Percentiles rank a stretch among this genome's conserved stretches.
phyloP scores from a whole-genome alignment of 2,797 vertebrate species.

The Geotrypetes seraphini region DNA sequence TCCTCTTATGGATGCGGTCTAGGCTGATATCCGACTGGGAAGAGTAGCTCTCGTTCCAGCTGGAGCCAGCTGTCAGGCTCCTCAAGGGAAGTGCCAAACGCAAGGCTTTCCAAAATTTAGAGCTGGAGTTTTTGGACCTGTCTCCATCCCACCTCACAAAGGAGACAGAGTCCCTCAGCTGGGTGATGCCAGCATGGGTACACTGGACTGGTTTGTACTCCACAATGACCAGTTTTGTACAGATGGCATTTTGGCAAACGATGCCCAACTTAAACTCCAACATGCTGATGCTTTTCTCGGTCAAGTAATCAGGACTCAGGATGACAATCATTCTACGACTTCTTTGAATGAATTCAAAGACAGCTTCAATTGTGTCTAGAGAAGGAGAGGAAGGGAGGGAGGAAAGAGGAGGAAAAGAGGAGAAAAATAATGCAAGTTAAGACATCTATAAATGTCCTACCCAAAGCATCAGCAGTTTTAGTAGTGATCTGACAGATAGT shows the following conservation, averaged over 20 bases:
- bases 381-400: slow-evolving; percentile 2
- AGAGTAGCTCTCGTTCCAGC: slow-evolving; percentile 83
- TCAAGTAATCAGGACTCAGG: slow-evolving; percentile 70
- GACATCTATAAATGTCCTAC: background rate
- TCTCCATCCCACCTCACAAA: slow-evolving; percentile 69
- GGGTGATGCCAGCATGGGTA: slow-evolving; percentile 56
- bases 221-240: slow-evolving; percentile 62
- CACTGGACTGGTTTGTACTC: slow-evolving; percentile 54
- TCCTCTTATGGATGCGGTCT: slow-evolving; percentile 47
- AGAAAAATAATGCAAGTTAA: background rate
- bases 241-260: slow-evolving; percentile 64
- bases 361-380: slow-evolving; percentile 65
- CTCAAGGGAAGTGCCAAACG: slow-evolving; percentile 68
- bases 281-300: slow-evolving; percentile 79
- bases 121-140: slow-evolving; percentile 54
- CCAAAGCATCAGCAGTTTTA: too few relatives aligned
- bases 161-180: slow-evolving; percentile 59
- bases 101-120: slow-evolving; percentile 78
- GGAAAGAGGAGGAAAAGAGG: background rate
- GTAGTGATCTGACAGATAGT: background rate
- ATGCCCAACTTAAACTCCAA: slow-evolving; percentile 80
- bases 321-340: slow-evolving; percentile 80
- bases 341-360: slow-evolving; percentile 73
- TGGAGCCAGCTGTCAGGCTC: slow-evolving; percentile 57
- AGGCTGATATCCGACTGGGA: slow-evolving; percentile 79